phyloP scores from a whole-genome alignment of 2,888 invertebrate species.

The Epinotia ramella region DNA sequence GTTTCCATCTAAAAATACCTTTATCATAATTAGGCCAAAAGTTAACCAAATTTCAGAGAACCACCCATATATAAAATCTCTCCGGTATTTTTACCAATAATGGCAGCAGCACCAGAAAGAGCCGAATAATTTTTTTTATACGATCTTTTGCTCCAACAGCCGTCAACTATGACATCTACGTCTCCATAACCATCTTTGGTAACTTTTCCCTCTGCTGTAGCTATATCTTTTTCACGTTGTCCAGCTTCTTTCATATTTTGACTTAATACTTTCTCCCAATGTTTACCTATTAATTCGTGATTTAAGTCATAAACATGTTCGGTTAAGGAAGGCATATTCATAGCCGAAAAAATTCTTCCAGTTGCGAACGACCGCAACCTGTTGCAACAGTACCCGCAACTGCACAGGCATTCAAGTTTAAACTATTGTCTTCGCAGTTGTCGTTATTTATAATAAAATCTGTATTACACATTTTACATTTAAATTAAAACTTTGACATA shows the following conservation, averaged over 20 bases:
- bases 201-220: neutral
- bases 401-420: constrained; percentile 6
- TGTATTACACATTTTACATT: constrained; percentile 9
- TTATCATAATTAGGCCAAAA: no score
- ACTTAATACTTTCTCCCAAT: neutral
- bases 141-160: constrained; percentile 43
- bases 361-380: constrained; percentile 8
- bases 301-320: neutral
- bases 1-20: no score
- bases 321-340: neutral
- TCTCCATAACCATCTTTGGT: constrained; percentile 1
- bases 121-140: no score
- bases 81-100: no score
- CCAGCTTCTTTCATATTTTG: neutral
- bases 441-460: neutral
- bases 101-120: no score
- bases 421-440: neutral
- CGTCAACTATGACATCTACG: constrained; percentile 42
- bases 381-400: constrained; percentile 4
- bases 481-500: neutral
- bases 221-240: neutral
- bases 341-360: neutral
- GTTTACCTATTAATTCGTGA: neutral
- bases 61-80: no score
- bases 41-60: no score